Conservation (phyloP, 53 echinoderm and acorn worm genomes). For the Patiria pectinifera region DNA sequence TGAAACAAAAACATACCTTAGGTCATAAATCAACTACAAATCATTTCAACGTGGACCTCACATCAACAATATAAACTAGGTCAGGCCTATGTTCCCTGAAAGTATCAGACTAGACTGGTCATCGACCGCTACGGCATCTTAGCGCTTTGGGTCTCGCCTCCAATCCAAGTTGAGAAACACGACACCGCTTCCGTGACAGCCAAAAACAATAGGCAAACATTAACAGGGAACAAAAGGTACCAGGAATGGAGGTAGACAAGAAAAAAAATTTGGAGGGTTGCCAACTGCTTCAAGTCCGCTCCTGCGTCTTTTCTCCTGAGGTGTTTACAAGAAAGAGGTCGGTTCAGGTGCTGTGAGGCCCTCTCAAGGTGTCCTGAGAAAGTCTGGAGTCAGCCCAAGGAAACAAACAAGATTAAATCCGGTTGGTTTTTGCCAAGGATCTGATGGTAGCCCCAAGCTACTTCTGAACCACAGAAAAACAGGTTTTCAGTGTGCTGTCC, state of each 20-base stretch:
- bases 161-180: not conserved
- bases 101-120: conserved; percentile 14
- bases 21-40: conserved; percentile 25
- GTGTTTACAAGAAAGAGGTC: conserved; percentile 38
- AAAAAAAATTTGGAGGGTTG: conserved; percentile 15
- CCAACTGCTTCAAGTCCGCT: conserved; percentile 27
- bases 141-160: not conserved
- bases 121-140: conserved; percentile 2
- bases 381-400: not conserved
- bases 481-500: not conserved
- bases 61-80: conserved; percentile 36
- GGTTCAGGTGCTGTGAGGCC: not conserved
- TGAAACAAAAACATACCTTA: conserved; percentile 37
- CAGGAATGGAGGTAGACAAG: not conserved
- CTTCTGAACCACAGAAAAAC: conserved; percentile 6
- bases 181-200: conserved; percentile 41
- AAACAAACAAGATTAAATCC: conserved; percentile 1
- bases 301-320: not conserved
- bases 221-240: not conserved
- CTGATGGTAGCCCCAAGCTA: conserved; percentile 3
- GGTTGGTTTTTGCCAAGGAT: not conserved
- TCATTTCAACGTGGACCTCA: conserved; percentile 18
- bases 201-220: conserved; percentile 18
- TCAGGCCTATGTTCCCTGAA: conserved; percentile 11
- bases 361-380: not conserved